phyloP scores from a whole-genome alignment of 2,888 invertebrate genomes.

The Cerastis rubricosa region DNA sequence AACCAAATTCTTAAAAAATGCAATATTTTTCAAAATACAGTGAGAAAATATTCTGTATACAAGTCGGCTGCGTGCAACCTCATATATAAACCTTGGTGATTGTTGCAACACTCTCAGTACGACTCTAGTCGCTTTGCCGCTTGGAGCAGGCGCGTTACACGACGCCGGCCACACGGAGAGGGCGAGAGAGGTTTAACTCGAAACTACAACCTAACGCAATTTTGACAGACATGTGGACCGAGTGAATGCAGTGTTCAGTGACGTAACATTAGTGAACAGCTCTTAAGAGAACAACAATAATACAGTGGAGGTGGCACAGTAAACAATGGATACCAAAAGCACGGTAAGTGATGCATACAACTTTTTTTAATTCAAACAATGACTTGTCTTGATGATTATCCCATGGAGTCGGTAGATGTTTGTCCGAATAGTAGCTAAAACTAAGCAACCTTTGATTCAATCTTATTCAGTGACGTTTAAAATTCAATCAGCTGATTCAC shows the following conservation, averaged over 20 bases:
- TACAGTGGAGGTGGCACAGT: slow-evolving; percentile 76
- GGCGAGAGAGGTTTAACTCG: slow-evolving; percentile 88
- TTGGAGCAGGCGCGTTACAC: slow-evolving; percentile 87
- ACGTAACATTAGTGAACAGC: slow-evolving; percentile 84
- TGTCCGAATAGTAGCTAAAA: slow-evolving; percentile 10
- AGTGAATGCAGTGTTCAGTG: slow-evolving; percentile 90
- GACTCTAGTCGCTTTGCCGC: slow-evolving; percentile 91
- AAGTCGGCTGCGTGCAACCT: slow-evolving; percentile 82
- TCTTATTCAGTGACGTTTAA: slow-evolving; percentile 2
- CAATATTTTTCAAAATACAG: slow-evolving; percentile 60
- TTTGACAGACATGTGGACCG: slow-evolving; percentile 85
- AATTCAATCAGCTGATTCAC: slow-evolving; percentile 41
- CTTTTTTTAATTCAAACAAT: slow-evolving; percentile 67
- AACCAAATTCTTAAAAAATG: slow-evolving; percentile 9
- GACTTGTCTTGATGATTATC: slow-evolving; percentile 47
- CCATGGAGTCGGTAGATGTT: slow-evolving; percentile 33
- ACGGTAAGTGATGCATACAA: slow-evolving; percentile 82
- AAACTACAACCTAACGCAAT: slow-evolving; percentile 77
- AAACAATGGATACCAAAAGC: slow-evolving; percentile 88
- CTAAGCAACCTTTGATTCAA: slow-evolving; percentile 15
- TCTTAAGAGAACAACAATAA: slow-evolving; percentile 74
- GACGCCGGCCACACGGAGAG: slow-evolving; percentile 90
- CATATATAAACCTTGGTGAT: slow-evolving; percentile 89
- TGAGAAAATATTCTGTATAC: slow-evolving; percentile 71
- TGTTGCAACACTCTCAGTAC: slow-evolving; percentile 90